Percentiles rank a stretch among this genome's conserved stretches.
phyloP scores from a whole-genome alignment of 2,797 vertebrate species.

The Muscicapa striata region DNA sequence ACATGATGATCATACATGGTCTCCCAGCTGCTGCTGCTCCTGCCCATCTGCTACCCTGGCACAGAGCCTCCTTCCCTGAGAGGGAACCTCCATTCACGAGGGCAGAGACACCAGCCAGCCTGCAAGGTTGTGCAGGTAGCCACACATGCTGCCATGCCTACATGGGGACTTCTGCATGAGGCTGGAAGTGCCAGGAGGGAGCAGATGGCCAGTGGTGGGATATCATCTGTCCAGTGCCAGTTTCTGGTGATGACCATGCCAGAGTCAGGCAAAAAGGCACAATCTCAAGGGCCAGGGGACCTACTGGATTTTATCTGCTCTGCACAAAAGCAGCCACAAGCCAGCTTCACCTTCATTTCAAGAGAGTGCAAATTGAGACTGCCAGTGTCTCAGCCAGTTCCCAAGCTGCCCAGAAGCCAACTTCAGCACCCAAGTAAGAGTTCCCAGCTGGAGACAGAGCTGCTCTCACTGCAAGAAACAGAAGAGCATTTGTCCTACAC shows the following conservation, averaged over 20 bases:
- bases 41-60: constrained; percentile 68
- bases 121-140: not conserved
- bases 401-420: not conserved
- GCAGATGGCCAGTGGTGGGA: not conserved
- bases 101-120: constrained; percentile 9
- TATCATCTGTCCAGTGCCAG: not conserved
- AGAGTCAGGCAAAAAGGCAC: not conserved
- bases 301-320: not conserved
- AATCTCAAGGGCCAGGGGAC: not conserved
- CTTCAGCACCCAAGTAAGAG: not conserved
- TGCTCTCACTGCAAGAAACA: not conserved
- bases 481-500: not conserved
- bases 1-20: constrained; percentile 40
- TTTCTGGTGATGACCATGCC: not conserved
- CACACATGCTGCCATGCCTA: not conserved
- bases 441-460: not conserved
- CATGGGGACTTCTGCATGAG: not conserved
- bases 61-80: constrained; percentile 22
- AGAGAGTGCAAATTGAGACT: not conserved
- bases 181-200: not conserved
- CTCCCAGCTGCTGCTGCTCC: constrained; percentile 56
- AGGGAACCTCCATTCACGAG: constrained; percentile 18
- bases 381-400: not conserved
- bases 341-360: not conserved
- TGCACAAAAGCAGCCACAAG: not conserved